These are phyloP conservation scores for Drosophila emarginata DNA, from an alignment of 2,888 invertebrate species.

Conservation along the genomic window DNA sequence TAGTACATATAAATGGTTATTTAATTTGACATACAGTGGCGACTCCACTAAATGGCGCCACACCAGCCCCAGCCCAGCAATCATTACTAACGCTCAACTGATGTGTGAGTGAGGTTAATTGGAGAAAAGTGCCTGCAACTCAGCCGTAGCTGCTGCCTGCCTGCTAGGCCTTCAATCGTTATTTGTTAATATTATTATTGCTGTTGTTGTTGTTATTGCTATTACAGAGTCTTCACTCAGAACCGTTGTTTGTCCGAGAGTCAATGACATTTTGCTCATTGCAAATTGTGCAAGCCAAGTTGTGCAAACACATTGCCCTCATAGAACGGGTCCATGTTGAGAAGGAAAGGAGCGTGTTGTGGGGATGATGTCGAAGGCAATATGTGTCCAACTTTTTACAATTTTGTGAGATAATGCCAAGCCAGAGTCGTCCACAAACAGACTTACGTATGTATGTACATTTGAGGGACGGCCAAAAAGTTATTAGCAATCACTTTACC, in stretches of 20 bases:
- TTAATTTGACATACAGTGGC: slow-evolving; percentile 50
- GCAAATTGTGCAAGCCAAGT: slow-evolving; percentile 55
- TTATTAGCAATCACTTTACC: neutral
- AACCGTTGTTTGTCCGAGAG: slow-evolving; percentile 40
- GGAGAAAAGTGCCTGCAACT: slow-evolving; percentile 21
- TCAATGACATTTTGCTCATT: slow-evolving; percentile 68
- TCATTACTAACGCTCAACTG: slow-evolving; percentile 17
- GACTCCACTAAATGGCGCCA: slow-evolving; percentile 63
- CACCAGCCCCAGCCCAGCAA: slow-evolving; percentile 42
- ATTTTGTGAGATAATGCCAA: slow-evolving; percentile 31
- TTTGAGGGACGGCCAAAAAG: neutral
- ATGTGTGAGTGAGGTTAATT: slow-evolving; percentile 56
- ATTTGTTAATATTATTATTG: slow-evolving; percentile 16
- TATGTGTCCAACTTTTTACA: slow-evolving; percentile 29
- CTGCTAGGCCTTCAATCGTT: slow-evolving; percentile 57
- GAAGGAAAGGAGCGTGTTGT: neutral
- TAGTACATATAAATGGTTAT: slow-evolving; percentile 55
- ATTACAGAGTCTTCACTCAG: slow-evolving; percentile 32
- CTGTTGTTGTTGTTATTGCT: slow-evolving; percentile 43
- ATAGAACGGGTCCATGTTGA: slow-evolving; percentile 1
- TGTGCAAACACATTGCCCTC: slow-evolving; percentile 44
- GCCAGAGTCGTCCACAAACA: slow-evolving; percentile 8
- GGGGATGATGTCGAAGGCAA: neutral
- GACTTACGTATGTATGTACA: neutral
- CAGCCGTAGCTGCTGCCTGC: neutral